Percentiles rank a stretch among this genome's conserved stretches.
phyloP scores from a whole-genome alignment of 2,797 vertebrate genomes.

The Lithobates sylvaticus region DNA sequence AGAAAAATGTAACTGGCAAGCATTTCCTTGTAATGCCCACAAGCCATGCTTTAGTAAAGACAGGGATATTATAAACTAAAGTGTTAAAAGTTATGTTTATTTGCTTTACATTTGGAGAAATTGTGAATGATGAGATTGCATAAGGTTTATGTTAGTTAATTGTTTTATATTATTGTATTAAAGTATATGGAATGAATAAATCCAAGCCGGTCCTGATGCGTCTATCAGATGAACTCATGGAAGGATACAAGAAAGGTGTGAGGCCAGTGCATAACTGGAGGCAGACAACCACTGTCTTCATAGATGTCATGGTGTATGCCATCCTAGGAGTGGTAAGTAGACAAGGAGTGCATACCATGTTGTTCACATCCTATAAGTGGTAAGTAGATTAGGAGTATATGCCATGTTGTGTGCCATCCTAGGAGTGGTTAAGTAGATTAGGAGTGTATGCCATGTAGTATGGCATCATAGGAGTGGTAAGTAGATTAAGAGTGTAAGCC shows the following conservation, averaged over 20 bases:
- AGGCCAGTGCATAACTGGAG: conserved; percentile 93
- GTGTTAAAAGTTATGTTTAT: neutral
- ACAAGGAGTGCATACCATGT: conserved; percentile 78
- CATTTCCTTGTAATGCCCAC: neutral
- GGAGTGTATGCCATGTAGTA: conserved; percentile 86
- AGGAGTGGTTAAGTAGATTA: conserved; percentile 84
- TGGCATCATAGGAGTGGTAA: conserved; percentile 93
- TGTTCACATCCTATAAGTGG: conserved; percentile 94
- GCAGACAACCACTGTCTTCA: conserved; percentile 85
- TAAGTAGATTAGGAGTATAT: conserved; percentile 74
- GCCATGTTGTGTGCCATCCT: conserved; percentile 95
- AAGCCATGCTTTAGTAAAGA: neutral
- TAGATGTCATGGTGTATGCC: conserved; percentile 94
- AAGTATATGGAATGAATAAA: conserved; percentile 51
- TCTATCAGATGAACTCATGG: conserved; percentile 81
- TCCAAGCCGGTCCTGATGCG: conserved; percentile 81
- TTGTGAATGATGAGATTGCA: neutral
- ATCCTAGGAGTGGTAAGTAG: conserved; percentile 92
- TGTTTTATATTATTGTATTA: neutral
- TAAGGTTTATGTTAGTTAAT: neutral
- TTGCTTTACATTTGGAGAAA: neutral
- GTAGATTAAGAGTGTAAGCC: conserved; percentile 73
- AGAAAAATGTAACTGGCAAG: neutral
- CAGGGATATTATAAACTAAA: neutral
- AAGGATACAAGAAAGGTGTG: conserved; percentile 87